Base-by-base conservation (phyloP, 2,888 invertebrate genomes). In the Phaedon cochleariae region DNA sequence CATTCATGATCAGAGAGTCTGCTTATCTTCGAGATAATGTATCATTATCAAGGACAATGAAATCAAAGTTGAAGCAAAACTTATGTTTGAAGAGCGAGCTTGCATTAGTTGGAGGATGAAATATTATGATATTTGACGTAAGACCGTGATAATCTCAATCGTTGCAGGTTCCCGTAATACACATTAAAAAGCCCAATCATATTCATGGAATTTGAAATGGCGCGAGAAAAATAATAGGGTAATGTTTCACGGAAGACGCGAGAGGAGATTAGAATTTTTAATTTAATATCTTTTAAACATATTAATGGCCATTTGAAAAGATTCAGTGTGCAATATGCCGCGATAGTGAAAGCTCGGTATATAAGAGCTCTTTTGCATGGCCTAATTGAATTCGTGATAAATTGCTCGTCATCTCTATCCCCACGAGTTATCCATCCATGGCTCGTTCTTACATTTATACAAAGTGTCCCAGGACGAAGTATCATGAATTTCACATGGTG, bases 331-430 rank as follows among this genome's bases (percentile, higher is more conserved):
- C 58, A 59, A 58, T 62, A 62, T 55, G 62, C 29, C 57, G 54
- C 51, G 55, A 52, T 62, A 37, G 29, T 17, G 41, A 54, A 59
- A 62, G 59, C 62, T 51, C 59, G 59, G 54, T 64, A n/a, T n/a
- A n/a, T n/a, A 55, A 48, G 49, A 55, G 59, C 55, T 66, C 62
- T 59, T 66, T 66, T 66, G 66, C 66, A 66, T 66, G 59, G 54
- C 66, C 51, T 66, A 66, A 66, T 66, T 66, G 66, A 62, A 66
- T 66, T 66, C 59, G 49, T 62, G 59, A 55, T 66, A 59, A 62
- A 59, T 64, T 53, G 59, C 41, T 41, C 41, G 41, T 41, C 41
- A 41, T 41, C 12, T 41, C 41, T 41, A 41, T 6, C 12, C 15
- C 15, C 41, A 15, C n/a, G 12, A 15, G 41, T 10, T 41, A 41